These are phyloP conservation scores for Rhinichthys klamathensis DNA, from an alignment of 2,113 vertebrate genomes.

Conservation along the genomic window DNA sequence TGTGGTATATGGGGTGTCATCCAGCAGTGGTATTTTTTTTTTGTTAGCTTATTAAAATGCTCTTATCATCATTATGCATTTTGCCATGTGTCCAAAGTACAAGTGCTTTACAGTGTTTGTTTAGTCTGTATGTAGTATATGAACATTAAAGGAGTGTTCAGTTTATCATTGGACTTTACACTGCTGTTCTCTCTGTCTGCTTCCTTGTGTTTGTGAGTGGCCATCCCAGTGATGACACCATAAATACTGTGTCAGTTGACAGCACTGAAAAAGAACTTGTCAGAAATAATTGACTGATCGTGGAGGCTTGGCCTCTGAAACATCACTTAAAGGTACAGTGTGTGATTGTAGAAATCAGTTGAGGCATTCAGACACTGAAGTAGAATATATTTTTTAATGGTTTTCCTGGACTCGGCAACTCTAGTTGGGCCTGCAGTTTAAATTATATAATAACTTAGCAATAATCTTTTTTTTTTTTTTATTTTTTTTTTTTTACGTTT, in stretches of 20 bases:
- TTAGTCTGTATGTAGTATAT: conserved; percentile 13
- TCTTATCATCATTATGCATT: background rate
- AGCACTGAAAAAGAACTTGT: background rate
- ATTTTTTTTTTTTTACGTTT: no score
- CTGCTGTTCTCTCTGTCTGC: background rate
- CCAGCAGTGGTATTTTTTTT: background rate
- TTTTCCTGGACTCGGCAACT: background rate
- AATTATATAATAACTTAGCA: background rate
- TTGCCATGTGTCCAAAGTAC: conserved; percentile 26
- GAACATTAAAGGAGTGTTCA: conserved; percentile 39
- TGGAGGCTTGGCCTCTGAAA: background rate
- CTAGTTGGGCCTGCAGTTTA: background rate
- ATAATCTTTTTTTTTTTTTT: no score
- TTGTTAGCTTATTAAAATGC: background rate
- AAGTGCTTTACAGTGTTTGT: conserved; percentile 6
- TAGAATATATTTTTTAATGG: background rate
- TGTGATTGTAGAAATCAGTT: background rate
- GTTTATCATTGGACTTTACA: conserved; percentile 47
- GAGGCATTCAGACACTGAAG: background rate
- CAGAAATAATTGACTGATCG: conserved; percentile 27
- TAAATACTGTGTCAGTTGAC: conserved; percentile 49
- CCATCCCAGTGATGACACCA: conserved; percentile 13
- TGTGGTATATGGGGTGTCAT: background rate
- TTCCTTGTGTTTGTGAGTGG: background rate
- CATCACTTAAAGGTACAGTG: background rate